Evolutionary conservation across 2,797 vertebrate species (phyloP), one percentile per base, ranked within the genome.

Genomic region (Pyrocephalus nanus): DNA sequence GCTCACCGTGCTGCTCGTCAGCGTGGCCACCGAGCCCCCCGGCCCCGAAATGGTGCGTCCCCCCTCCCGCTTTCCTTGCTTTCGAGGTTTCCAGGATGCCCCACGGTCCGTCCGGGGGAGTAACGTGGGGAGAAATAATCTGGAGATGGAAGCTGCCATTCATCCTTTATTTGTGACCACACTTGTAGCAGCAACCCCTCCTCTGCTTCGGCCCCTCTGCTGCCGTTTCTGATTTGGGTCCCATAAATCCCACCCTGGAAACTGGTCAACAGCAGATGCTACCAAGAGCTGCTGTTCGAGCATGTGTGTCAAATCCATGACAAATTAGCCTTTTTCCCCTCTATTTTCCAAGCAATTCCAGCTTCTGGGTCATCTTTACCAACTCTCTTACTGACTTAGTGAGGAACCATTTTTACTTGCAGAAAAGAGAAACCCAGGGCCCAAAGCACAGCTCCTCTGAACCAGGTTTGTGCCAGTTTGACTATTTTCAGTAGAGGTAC

Each of bases 1-100:
- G 36, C 15, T 96, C 22, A 97, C 98, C 2, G 96, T 98, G 94
- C 97, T 98, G 38, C 57, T 67, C 0, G 94, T 99, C 92, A 99
- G 99, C 90, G 82, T 99, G 97, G 93, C 97, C 69, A 99, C 99
- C 3, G 98, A 99, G 48, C 96, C 98, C 2, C 99, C 99, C 25
- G 95, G 96, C 40, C 96, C 97, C 2, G 98, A 98, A 38, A 98
- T 98, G 99, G 99, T 99, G 94, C 70, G 77, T 93, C 45, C 17
- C 23, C 60, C 42, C 43, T 16, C n/a, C 23, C 5, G 2, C 65
- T 9, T 15, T 42, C 62, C 4, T 10, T 9, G 34, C 61, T 15
- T 51, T 11, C 19, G 32, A 2, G 21, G 25, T 25, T 22, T 5
- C 40, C 77, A n/a, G 89, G 48, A 2, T 38, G 61, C 20, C 83